These are phyloP conservation scores for Drosophila melanocephala DNA, from an alignment of 2,888 invertebrate species.

Conservation along the genomic window DNA sequence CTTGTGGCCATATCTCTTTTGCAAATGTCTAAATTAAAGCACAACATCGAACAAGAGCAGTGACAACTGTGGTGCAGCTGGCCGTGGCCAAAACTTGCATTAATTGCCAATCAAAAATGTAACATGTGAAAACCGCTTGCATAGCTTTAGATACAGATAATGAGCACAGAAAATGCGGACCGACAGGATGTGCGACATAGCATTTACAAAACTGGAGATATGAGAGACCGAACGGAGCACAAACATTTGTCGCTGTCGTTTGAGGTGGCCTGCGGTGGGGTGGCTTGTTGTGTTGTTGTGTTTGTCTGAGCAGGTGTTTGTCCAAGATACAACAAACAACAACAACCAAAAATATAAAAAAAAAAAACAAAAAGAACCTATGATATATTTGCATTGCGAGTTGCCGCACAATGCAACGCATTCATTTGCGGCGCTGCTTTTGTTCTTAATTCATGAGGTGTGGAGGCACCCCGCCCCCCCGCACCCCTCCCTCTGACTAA, in stretches of 20 bases:
- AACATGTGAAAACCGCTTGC: conserved; percentile 64
- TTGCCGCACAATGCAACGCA: conserved; percentile 62
- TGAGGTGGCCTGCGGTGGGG: background rate
- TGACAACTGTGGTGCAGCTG: conserved; percentile 37
- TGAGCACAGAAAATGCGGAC: conserved; percentile 21
- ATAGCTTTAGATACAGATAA: conserved; percentile 48
- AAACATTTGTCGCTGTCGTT: conserved; percentile 35
- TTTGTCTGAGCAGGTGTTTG: conserved; percentile 56
- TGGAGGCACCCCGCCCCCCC: conserved; percentile 36
- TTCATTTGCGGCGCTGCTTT: conserved; percentile 67
- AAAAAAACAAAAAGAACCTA: background rate
- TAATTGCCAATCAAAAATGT: conserved; percentile 75
- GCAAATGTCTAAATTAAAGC: conserved; percentile 81
- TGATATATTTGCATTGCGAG: conserved; percentile 44
- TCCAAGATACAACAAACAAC: conserved; percentile 12
- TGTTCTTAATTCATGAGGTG: conserved; percentile 80
- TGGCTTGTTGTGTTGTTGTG: background rate
- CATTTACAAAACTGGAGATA: conserved; percentile 36
- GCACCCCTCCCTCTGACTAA: background rate
- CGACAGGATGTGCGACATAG: conserved; percentile 62
- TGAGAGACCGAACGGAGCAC: conserved; percentile 9
- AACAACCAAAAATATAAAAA: no score
- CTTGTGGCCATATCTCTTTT: conserved; percentile 62
- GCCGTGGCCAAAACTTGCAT: conserved; percentile 52
- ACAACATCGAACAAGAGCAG: conserved; percentile 20